Evolutionary conservation across 2,113 vertebrate species (phyloP), one percentile per base, ranked within the genome.

Genomic region (Sisor rabdophorus): DNA sequence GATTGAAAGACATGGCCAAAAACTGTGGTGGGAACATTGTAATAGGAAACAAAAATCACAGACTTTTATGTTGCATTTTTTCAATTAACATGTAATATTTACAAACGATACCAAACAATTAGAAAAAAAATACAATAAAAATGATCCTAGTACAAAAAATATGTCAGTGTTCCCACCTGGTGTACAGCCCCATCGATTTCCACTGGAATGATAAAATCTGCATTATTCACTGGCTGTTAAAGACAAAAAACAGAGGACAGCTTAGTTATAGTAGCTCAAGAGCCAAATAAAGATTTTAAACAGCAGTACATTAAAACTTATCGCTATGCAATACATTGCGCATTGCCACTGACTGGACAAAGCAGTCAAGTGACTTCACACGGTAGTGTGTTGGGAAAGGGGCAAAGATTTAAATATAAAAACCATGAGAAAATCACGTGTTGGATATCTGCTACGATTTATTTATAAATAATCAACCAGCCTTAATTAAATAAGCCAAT

Each of bases 151-250:
- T 47, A 71, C 11, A 60, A 47, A 58, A 64, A 3, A 65, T 44
- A 24, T 11, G 22, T 28, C 15, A 12, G 28, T 22, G 58, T 71
- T 65, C 89, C 84, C 89, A 95, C 95, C 95, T 96, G 94, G 83
- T 96, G 94, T 85, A 94, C 87, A 19, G 91, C 91, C 82, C 94
- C 95, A 87, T 96, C 95, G 47, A 96, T 96, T 86, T 96, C 95
- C 88, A 96, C 94, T 54, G 95, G 95, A 91, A 95, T 96, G 92
- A 95, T 94, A 91, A 95, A 96, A 89, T 96, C 95, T 1, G 95
- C 94, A 61, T 96, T 95, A 92, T 93, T 94, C 87, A 96, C 91
- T 6, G 95, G 95, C 95, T 96, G 91, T 68, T 65, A 71, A 70
- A 55, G 72, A 16, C 82, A 30, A 75, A 65, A 86, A 67, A 63